Percentiles rank a stretch among this genome's conserved stretches.
These are phyloP conservation scores for Drosophila hamatofila DNA, from an alignment of 2,888 invertebrate species.

Conservation along the genomic window DNA sequence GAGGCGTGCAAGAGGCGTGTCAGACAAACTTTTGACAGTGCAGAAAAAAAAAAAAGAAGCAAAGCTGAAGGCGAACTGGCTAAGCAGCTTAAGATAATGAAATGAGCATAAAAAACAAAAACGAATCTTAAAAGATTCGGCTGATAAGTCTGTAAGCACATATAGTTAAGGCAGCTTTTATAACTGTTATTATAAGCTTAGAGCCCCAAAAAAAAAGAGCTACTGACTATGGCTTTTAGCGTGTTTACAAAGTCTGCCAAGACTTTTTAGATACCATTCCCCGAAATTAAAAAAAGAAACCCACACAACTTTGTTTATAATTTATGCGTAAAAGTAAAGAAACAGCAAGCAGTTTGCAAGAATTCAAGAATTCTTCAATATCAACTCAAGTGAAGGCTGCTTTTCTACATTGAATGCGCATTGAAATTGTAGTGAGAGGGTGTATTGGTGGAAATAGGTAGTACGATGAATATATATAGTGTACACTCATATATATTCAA, in stretches of 20 bases:
- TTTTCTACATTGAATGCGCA: neutral
- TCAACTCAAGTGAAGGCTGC: slow-evolving; percentile 15
- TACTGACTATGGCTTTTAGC: slow-evolving; percentile 17
- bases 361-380: slow-evolving; percentile 27
- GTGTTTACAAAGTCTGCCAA: neutral
- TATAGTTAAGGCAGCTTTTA: slow-evolving; percentile 16
- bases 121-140: slow-evolving; percentile 12
- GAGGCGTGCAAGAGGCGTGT: slow-evolving; percentile 18
- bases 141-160: slow-evolving; percentile 28
- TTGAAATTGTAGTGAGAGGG: neutral
- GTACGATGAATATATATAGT: too few relatives aligned
- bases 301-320: slow-evolving; percentile 26
- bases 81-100: slow-evolving; percentile 42
- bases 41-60: slow-evolving; percentile 25
- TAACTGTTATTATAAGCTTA: slow-evolving; percentile 9
- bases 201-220: slow-evolving; percentile 12
- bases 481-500: neutral
- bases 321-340: slow-evolving; percentile 47
- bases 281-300: neutral
- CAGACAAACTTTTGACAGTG: slow-evolving; percentile 6
- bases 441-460: neutral
- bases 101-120: slow-evolving; percentile 22
- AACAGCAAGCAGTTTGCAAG: slow-evolving; percentile 30
- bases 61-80: slow-evolving; percentile 20
- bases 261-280: slow-evolving; percentile 1